Evolutionary conservation across 1,140 invertebrate genomes (phyloP), one percentile per base, ranked within the genome.

Genomic region (Diabrotica virgifera): DNA sequence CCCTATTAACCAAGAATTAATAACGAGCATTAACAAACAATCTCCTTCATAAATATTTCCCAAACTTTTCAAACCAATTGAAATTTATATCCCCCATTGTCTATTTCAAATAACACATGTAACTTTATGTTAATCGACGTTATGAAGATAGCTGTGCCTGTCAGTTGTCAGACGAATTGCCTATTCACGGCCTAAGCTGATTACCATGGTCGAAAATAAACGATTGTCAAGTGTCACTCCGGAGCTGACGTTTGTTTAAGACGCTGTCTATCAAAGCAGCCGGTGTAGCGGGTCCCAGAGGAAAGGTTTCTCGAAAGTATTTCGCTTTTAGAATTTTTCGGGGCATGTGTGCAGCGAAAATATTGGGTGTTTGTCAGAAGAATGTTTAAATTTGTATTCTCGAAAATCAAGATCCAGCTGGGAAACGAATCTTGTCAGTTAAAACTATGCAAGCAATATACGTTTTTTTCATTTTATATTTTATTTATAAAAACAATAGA

Each of bases 11-110:
- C 40, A 10, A 46, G 8, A n/a, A 46, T 46, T 46, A 46, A 46
- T n/a, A 8, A 46, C 8, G n/a, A 10, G 6, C 38, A 46, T 65
- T 59, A 46, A 56, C 36, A 65, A 60, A 60, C 58, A 65, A 53
- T 35, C 50, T 65, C 46, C 38, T 46, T 65, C 53, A 60, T 65
- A 60, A 65, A 65, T 65, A 54, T 60, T 59, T 54, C 24, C 36
- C 13, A 38, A 65, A 36, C 57, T 55, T 11, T 60, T 36, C 40
- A 56, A 50, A n/a, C 36, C n/a, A 58, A 36, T 8, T 59, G 58
- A 50, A 59, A 59, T 59, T 59, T 59, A 59, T 59, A 59, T 59
- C 37, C 50, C 40, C 58, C 58, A 59, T 59, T 59, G 58, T 59
- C 46, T 59, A 46, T 50, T 40, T 54, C 52, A 36, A 53, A 11